Percentiles rank a stretch among this genome's conserved stretches.
Evolutionary conservation across 2,888 invertebrate genomes (phyloP).

Genomic region (Incurvaria masculella): DNA sequence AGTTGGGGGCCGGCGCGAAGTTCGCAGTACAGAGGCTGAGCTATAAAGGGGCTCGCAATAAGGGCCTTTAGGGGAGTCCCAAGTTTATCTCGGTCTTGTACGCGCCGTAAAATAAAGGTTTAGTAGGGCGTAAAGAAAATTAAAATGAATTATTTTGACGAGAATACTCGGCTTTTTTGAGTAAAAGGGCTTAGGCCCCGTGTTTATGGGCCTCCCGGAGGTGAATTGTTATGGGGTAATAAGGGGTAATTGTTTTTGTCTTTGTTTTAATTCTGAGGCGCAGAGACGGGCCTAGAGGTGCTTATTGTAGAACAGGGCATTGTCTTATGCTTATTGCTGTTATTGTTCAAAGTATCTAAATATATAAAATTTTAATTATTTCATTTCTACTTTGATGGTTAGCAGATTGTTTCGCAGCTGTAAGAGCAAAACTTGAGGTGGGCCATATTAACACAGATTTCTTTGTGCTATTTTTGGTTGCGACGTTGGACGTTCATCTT

Average conservation of each 20-base stretch:
- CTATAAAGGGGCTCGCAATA: conserved; percentile 30
- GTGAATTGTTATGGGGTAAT: conserved; percentile 40
- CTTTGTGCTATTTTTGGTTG: too few species aligned
- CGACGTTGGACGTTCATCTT: too few species aligned
- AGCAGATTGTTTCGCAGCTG: too few species aligned
- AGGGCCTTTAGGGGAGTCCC: conserved; percentile 49
- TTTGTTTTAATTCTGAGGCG: conserved; percentile 11
- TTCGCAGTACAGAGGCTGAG: too few species aligned
- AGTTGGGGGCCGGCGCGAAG: conserved; percentile 19
- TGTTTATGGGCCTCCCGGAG: conserved; percentile 26
- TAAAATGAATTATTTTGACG: conserved; percentile 59
- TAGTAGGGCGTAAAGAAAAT: conserved; percentile 56
- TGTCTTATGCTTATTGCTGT: background rate
- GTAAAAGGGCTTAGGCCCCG: conserved; percentile 23
- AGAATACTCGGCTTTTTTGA: conserved; percentile 37
- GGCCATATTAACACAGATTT: too few species aligned
- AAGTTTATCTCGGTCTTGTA: conserved; percentile 45
- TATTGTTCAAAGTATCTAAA: too few species aligned
- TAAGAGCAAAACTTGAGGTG: too few species aligned
- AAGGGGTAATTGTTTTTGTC: conserved; percentile 37
- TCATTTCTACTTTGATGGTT: too few species aligned
- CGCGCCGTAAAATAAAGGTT: conserved; percentile 54
- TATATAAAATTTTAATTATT: too few species aligned
- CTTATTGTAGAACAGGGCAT: too few species aligned
- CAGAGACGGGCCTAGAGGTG: background rate